Conservation (phyloP, 2,113 vertebrate species). For the Phaethornis superciliosus region DNA sequence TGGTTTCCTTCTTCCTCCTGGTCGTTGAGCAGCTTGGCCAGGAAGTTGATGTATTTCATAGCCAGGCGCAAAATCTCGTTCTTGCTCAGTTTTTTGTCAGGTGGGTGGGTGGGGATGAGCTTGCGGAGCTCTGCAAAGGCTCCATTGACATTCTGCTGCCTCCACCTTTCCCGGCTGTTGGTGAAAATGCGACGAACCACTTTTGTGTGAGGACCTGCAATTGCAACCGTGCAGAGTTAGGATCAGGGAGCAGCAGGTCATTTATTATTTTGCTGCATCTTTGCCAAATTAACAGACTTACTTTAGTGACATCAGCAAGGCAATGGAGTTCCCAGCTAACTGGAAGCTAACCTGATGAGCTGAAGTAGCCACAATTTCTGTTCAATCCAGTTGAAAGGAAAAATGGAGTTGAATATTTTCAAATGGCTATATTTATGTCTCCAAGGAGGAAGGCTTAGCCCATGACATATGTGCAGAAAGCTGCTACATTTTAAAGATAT, state of each 20-base stretch:
- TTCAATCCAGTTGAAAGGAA: background rate
- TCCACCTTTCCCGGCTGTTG: slow-evolving; percentile 93
- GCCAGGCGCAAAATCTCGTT: slow-evolving; percentile 94
- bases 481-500: background rate
- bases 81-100: slow-evolving; percentile 95
- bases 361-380: background rate
- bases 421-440: background rate
- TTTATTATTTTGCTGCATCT: fast-evolving
- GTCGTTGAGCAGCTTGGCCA: slow-evolving; percentile 93
- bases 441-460: background rate
- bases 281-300: background rate
- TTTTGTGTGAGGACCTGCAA: slow-evolving; percentile 89
- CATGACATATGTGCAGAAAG: background rate
- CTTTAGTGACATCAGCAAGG: background rate
- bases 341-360: background rate
- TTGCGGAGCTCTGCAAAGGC: slow-evolving; percentile 94
- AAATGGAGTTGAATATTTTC: background rate
- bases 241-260: background rate
- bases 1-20: slow-evolving; percentile 91
- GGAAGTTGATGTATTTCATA: slow-evolving; percentile 98
- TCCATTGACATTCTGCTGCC: slow-evolving; percentile 95
- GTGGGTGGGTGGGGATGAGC: slow-evolving; percentile 93
- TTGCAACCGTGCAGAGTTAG: background rate
- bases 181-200: slow-evolving; percentile 94
- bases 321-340: background rate